Evolutionary conservation across 2,888 invertebrate genomes (phyloP), one percentile per base, ranked within the genome.

Genomic region (Rotaria macrura): DNA sequence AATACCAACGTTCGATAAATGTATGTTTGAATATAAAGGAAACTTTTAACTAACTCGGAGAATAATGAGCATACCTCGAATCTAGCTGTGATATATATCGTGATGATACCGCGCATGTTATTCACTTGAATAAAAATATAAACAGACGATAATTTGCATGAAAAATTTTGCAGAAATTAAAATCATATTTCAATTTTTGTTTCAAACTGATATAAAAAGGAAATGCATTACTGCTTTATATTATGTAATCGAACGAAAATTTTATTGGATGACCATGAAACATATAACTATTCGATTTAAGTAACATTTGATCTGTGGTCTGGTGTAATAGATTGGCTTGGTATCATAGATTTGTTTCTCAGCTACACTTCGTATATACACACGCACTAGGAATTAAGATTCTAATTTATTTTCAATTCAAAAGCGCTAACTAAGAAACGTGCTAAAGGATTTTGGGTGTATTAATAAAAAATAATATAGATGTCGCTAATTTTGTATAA

Each of bases 21-120:
- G 65, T 65, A 34, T 65, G 65, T 65, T 34, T 65, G 65, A 34
- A 9, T 65, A 65, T 65, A 34, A 65, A 65, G 38, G 34, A 65
- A 65, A 65, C 1, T 65, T 65, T 34, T 20, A 29, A 65, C 29
- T 34, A 65, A 65, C 65, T 34, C 34, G 7, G 38, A 65, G 65
- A 34, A 65, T 65, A 65, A 65, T 34, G 34, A 23, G 3, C 23
- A 65, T 65, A 34, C 65, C 65, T 65, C 65, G 65, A 65, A 65
- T 65, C 65, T 2, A 65, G 6, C 1, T 34, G 34, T 65, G 65
- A 65, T 65, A 34, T 34, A 65, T 65, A 34, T 34, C 20, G 20
- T 65, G 34, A 65, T 65, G 65, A 65, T 65, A 65, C 65, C 65
- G 65, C 65, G 65, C 65, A 65, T 65, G 65, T 20, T 65, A 65